These are phyloP conservation scores for Halisarca cf. caerulea DNA, from an alignment of 37 sponge, comb jelly and placozoan genomes.

Conservation along the genomic window DNA sequence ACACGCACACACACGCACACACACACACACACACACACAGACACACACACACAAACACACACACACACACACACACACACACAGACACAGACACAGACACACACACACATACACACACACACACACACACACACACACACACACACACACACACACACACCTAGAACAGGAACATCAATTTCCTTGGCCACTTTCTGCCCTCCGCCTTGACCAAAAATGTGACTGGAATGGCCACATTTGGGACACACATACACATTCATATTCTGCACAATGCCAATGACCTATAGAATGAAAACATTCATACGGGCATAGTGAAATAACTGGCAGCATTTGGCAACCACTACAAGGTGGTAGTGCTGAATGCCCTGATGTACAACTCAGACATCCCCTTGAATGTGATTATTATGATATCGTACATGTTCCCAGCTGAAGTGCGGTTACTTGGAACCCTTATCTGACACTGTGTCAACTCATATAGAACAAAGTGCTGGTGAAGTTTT, in stretches of 20 bases:
- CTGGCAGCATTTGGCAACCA: too few species aligned
- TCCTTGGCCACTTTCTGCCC: slow-evolving; percentile 60
- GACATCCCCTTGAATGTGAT: too few species aligned
- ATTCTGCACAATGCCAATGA: slow-evolving; percentile 90
- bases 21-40: not conserved
- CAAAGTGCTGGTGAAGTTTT: too few species aligned
- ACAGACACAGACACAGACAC: not conserved
- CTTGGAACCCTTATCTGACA: too few species aligned
- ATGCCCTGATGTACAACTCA: too few species aligned
- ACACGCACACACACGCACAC: slow-evolving; percentile 9
- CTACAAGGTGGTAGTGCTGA: too few species aligned
- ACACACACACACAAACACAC: slow-evolving; percentile 53
- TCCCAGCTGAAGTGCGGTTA: too few species aligned
- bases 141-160: slow-evolving; percentile 22
- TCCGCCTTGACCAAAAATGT: slow-evolving; percentile 89
- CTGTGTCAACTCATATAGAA: too few species aligned
- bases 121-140: not conserved
- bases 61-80: not conserved
- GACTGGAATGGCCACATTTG: slow-evolving; percentile 70
- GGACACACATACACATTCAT: slow-evolving; percentile 91
- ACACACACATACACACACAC: slow-evolving; percentile 10
- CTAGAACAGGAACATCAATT: slow-evolving; percentile 56
- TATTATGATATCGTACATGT: too few species aligned
- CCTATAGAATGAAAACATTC: too few species aligned
- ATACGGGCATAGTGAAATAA: not conserved